Conservation (phyloP, 2,797 vertebrate genomes). For the Microctenopoma lineatum region DNA sequence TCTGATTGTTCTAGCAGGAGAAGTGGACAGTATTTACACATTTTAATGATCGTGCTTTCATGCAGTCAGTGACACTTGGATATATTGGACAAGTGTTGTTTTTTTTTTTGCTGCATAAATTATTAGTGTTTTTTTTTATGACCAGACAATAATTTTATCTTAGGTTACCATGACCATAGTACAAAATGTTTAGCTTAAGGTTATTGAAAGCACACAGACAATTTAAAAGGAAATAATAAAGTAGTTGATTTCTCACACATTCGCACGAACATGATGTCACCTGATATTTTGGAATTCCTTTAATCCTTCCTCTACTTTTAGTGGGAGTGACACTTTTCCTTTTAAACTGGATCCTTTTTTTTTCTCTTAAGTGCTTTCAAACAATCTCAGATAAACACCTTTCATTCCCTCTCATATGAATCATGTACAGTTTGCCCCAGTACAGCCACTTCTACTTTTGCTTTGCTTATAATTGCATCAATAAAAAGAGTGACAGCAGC, state of each 20-base stretch:
- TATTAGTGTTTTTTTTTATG: constrained; percentile 9
- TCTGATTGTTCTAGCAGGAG: constrained; percentile 73
- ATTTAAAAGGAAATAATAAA: constrained; percentile 63
- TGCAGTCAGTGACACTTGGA: constrained; percentile 52
- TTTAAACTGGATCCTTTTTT: constrained; percentile 74
- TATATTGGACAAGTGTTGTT: constrained; percentile 37
- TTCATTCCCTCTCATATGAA: constrained; percentile 43
- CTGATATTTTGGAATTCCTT: constrained; percentile 82
- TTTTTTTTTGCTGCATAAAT: neutral
- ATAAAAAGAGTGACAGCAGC: neutral
- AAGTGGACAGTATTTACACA: constrained; percentile 69
- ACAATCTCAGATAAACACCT: constrained; percentile 57
- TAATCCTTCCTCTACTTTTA: constrained; percentile 79
- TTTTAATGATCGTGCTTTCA: constrained; percentile 64
- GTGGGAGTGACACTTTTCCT: constrained; percentile 72
- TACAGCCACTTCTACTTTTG: neutral
- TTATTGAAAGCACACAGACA: constrained; percentile 20
- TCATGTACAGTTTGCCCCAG: constrained; percentile 13
- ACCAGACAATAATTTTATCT: neutral
- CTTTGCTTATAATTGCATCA: neutral
- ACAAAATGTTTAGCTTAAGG: neutral
- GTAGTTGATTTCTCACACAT: constrained; percentile 82
- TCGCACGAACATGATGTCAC: constrained; percentile 84
- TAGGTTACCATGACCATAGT: neutral
- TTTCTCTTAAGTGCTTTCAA: constrained; percentile 64